Base-by-base conservation (phyloP, 2,113 vertebrate genomes). In the Puffinus mauretanicus region DNA sequence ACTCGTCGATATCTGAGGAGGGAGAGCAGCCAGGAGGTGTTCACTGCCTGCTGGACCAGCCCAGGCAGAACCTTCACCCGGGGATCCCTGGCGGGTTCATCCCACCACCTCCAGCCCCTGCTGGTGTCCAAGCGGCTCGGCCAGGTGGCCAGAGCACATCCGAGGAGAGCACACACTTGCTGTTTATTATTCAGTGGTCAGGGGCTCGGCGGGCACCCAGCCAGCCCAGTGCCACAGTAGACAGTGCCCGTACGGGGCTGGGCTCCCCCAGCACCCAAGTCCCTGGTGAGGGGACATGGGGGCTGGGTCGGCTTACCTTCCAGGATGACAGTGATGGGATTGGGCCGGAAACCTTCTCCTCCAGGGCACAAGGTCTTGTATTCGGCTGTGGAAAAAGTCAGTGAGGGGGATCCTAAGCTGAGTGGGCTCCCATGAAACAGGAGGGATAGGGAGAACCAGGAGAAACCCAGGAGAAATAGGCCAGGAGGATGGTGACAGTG, bases 321-420 rank as follows among this genome's bases (percentile, higher is more conserved):
- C 90, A 99, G 97, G 92, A 99, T 99, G 82, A 99, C 99, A 1
- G 99, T 99, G 97, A 99, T 98, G 66, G 99, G 99, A 96, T 99
- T 99, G 61, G 99, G 99, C 66, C 98, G 95, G 98, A 99, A 99
- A 10, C 99, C 99, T 93, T 99, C 99, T 55, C 99, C 99, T 66
- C 99, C 99, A 0, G 99, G 99, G 94, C 99, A 99, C 64, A 99
- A 84, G 49, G 99, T 99, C 97, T 99, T 99, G 95, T 99, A 99
- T 88, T 99, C 99, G 0, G 99, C 99, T 99, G 97, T 19, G 90
- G 94, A 55, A 54, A 97, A 83, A 92, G 49, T 40, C 32, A 73
- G 60, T 11, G 27, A 34, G 71, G 46, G 47, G 38, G 21, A 34
- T 40, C 36, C 60, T 66, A 51, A 64, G 71, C 32, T 75, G 18